Evolutionary conservation across 2,888 invertebrate species (phyloP), one percentile per base, ranked within the genome.

Genomic region (Hydriomena furcata): DNA sequence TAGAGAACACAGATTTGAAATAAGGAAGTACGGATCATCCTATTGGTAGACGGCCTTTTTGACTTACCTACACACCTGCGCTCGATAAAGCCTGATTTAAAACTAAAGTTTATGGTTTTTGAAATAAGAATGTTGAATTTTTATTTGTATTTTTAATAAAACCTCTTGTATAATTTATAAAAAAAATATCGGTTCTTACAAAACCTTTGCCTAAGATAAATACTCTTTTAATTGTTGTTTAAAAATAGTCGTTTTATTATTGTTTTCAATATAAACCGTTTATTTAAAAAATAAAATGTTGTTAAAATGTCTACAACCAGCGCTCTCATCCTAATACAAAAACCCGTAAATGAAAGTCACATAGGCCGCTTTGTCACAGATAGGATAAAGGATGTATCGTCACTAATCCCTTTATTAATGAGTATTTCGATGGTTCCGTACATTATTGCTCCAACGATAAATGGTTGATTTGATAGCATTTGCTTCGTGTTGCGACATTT

Each of bases 1-100:
- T 78, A 76, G 76, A 76, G 76, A 78, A 83, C 77, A 81, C 73
- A 76, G 78, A 79, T 82, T 82, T 76, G 70, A 77, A 81, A 80
- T 80, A 80, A 82, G 80, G 76, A 78, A 77, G 68, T 74, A 63
- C 48, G 64, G 76, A 70, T 79, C 70, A 80, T 78, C 78, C 76
- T 67, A 79, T 78, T 72, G 77, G 73, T 58, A 65, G 63, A 51
- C 59, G 60, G 61, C 66, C 63, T 65, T 61, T 67, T 66, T 55
- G 60, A 59, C 55, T 69, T 56, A 59, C 55, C 68, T 56, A 60
- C 56, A 61, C 60, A 60, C 67, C 55, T 52, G 54, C 55, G 57
- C 46, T 31, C 50, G 43, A 46, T 52, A 52, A 52, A 53, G 42
- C 44, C 54, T 36, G 42, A 55, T 41, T 48, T 46, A 52, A 45